phyloP scores from a whole-genome alignment of 2,888 invertebrate genomes.

The Amaurobius ferox region DNA sequence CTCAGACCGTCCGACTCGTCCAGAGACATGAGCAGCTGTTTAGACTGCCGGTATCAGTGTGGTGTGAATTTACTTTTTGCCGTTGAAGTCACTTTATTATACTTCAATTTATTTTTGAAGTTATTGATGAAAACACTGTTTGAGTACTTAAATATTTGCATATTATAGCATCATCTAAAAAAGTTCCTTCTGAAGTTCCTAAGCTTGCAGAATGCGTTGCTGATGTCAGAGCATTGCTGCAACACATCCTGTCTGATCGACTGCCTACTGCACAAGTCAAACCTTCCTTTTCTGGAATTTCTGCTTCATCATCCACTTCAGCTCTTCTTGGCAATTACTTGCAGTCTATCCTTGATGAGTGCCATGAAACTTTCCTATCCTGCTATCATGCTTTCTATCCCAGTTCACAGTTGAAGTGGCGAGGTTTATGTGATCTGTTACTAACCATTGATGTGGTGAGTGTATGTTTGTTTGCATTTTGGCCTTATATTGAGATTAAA shows the following conservation, averaged over 20 bases:
- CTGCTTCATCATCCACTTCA: constrained; percentile 50
- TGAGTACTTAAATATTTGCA: too few species aligned
- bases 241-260: constrained; percentile 88
- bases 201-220: constrained; percentile 90
- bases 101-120: too few species aligned
- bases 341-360: constrained; percentile 85
- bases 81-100: too few species aligned
- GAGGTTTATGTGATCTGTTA: constrained; percentile 89
- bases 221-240: constrained; percentile 88
- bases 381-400: constrained; percentile 98
- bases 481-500: too few species aligned
- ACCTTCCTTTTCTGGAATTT: constrained; percentile 39
- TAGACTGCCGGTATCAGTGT: too few species aligned
- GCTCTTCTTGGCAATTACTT: constrained; percentile 67
- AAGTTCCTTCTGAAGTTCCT: constrained; percentile 82
- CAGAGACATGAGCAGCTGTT: too few species aligned
- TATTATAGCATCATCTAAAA: constrained; percentile 76
- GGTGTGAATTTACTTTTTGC: too few species aligned
- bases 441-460: constrained; percentile 71
- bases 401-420: constrained; percentile 94
- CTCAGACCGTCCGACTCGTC: too few species aligned
- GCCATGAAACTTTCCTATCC: constrained; percentile 91
- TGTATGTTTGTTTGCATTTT: neutral
- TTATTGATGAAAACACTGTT: too few species aligned
- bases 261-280: constrained; percentile 76